Evolutionary conservation across 2,888 invertebrate genomes (phyloP).

Genomic region (Orthosia cruda): DNA sequence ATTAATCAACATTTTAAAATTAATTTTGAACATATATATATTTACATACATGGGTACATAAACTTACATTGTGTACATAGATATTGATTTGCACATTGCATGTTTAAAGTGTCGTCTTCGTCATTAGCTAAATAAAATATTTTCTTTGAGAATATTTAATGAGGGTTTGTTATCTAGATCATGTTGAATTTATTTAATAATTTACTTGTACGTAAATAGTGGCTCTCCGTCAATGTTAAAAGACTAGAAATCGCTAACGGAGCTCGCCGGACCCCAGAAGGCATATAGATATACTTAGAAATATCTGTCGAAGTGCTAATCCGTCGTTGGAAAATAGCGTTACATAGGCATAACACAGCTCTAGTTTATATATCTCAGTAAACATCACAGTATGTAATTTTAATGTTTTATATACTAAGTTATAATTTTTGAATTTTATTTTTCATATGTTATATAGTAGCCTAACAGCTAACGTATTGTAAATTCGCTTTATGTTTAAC

Average conservation of each 20-base stretch:
- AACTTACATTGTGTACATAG: constrained; percentile 85
- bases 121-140: constrained; percentile 74
- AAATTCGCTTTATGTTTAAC: constrained; percentile 60
- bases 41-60: constrained; percentile 78
- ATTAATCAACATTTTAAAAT: constrained; percentile 89
- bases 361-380: constrained; percentile 49
- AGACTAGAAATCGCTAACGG: constrained; percentile 49
- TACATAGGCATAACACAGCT: constrained; percentile 50
- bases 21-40: constrained; percentile 86
- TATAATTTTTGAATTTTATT: constrained; percentile 62
- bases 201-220: constrained; percentile 70
- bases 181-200: constrained; percentile 74
- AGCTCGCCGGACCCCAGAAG: constrained; percentile 45
- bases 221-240: constrained; percentile 71
- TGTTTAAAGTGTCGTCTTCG: constrained; percentile 82
- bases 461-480: constrained; percentile 65
- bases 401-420: constrained; percentile 58
- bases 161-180: constrained; percentile 76
- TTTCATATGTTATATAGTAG: constrained; percentile 63
- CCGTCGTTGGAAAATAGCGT: constrained; percentile 43
- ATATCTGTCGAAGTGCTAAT: constrained; percentile 53
- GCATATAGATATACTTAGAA: constrained; percentile 52
- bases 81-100: constrained; percentile 87
- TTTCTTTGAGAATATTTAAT: constrained; percentile 73
- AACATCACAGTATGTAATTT: constrained; percentile 64